A percentile compares a stretch with the other conserved stretches of the same genome.
These are phyloP conservation scores for Himalopsyche anomala DNA, from an alignment of 2,888 invertebrate genomes.

Conservation along the genomic window DNA sequence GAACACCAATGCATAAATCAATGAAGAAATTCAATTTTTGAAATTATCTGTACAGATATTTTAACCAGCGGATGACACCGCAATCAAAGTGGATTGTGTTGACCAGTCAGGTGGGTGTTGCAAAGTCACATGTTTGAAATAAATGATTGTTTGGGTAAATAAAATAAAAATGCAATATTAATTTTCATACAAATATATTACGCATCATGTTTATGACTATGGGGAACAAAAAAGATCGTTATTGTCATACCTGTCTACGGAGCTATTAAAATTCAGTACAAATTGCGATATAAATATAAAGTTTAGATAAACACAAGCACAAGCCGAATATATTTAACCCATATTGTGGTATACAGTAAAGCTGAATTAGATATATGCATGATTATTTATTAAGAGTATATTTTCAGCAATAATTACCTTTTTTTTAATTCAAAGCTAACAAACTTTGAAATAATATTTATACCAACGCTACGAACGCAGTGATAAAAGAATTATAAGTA, in stretches of 20 bases:
- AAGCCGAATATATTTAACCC: neutral
- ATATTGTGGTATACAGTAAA: neutral
- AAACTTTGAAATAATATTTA: neutral
- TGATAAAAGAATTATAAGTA: neutral
- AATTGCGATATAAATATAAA: neutral
- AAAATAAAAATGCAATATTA: neutral
- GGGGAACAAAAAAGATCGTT: slow-evolving; percentile 31
- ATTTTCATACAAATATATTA: slow-evolving; percentile 36
- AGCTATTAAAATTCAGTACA: slow-evolving; percentile 24
- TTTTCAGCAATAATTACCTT: neutral
- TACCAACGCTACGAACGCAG: neutral
- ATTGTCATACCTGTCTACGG: slow-evolving; percentile 33
- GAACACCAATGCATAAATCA: too few species aligned
- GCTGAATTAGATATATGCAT: slow-evolving; percentile 6
- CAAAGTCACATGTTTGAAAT: neutral
- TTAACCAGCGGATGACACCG: too few species aligned
- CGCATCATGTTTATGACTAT: slow-evolving; percentile 36
- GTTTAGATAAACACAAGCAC: neutral
- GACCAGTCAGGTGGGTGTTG: too few species aligned
- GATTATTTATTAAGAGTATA: neutral
- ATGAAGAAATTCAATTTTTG: too few species aligned
- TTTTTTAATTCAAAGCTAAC: slow-evolving; percentile 8
- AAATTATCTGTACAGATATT: too few species aligned
- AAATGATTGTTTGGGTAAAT: neutral
- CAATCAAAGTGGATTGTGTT: too few species aligned